Evolutionary conservation across 2,797 vertebrate species (phyloP), one percentile per base, ranked within the genome.

Genomic region (Carduelis carduelis): DNA sequence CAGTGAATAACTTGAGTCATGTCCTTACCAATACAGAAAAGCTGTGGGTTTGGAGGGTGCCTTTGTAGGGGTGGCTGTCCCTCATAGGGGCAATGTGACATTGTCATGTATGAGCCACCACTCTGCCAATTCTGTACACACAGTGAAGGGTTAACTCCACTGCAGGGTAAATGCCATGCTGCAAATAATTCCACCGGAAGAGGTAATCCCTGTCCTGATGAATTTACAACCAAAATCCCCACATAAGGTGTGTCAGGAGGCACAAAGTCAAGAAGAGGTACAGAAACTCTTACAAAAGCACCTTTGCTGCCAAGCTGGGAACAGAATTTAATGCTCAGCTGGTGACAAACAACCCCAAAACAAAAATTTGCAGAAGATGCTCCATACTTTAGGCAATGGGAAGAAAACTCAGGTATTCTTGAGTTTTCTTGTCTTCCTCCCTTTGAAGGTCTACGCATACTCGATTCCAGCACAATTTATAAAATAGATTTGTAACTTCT

Each of bases 1-100:
- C 44, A 18, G 27, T 26, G 41, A 55, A 44, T n/a, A 68, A 37
- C 2, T 0, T 1, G 1, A 63, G 15, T 24, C 6, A 1, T 47
- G 32, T n/a, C 30, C 61, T 75, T 41, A 23, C 21, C 34, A 39
- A 11, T 3, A 37, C 7, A 57, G 39, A 49, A 61, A 66, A 81
- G 41, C 39, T 70, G 22, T 46, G 47, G 21, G 41, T 65, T n/a
- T 63, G 83, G 61, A 91, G 52, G 30, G 20, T 65, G 56, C 60
- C 75, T 75, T 60, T 46, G 34, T 2, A 60, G n/a, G 12, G 9
- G 12, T 26, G 14, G 50, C 11, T 35, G 26, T 65, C 46, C 55
- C 30, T 27, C 27, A 28, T 0, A 59, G 81, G 66, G 66, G 11
- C 43, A 90, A 46, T 0, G 0, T 19, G 49, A 32, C 34, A 39